phyloP scores from a whole-genome alignment of 2,888 invertebrate genomes.

The Cataglyphis altisquamis region DNA sequence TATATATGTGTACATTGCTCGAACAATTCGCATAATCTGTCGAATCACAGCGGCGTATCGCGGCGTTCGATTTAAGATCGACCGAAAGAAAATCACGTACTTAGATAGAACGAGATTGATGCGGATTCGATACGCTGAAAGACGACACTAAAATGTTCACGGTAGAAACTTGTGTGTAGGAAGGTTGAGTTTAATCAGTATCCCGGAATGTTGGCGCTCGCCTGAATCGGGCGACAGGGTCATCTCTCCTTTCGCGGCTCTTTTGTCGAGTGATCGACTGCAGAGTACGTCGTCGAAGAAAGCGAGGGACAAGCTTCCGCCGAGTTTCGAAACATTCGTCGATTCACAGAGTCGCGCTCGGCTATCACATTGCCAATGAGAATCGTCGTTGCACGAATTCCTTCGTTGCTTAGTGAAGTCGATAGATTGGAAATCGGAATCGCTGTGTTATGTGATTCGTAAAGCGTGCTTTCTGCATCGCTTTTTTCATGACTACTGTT shows the following conservation, averaged over 20 bases:
- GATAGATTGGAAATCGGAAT: conserved; percentile 75
- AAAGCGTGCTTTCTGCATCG: conserved; percentile 57
- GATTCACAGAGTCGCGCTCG: conserved; percentile 50
- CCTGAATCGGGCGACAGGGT: conserved; percentile 26
- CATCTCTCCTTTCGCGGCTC: conserved; percentile 43
- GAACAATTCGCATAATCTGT: not conserved
- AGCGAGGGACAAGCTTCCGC: conserved; percentile 44
- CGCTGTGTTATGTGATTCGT: conserved; percentile 62
- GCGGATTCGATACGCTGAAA: conserved; percentile 19
- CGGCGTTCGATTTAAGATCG: not conserved
- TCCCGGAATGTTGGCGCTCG: conserved; percentile 27
- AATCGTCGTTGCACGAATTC: conserved; percentile 77
- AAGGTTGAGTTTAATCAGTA: conserved; percentile 43
- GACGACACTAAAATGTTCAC: conserved; percentile 40
- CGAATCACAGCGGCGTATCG: not conserved
- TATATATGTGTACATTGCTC: not conserved
- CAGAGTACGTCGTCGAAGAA: conserved; percentile 40
- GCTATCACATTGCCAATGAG: conserved; percentile 78
- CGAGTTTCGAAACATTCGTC: conserved; percentile 65
- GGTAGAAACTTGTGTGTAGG: conserved; percentile 2
- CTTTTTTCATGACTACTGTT: conserved; percentile 13
- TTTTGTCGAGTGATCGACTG: conserved; percentile 54
- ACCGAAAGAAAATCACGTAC: conserved; percentile 10
- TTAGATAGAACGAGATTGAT: conserved; percentile 24
- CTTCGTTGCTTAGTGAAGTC: conserved; percentile 78